Evolutionary conservation across 2,888 invertebrate genomes (phyloP).

Genomic region (Orthonychiurus folsomi): DNA sequence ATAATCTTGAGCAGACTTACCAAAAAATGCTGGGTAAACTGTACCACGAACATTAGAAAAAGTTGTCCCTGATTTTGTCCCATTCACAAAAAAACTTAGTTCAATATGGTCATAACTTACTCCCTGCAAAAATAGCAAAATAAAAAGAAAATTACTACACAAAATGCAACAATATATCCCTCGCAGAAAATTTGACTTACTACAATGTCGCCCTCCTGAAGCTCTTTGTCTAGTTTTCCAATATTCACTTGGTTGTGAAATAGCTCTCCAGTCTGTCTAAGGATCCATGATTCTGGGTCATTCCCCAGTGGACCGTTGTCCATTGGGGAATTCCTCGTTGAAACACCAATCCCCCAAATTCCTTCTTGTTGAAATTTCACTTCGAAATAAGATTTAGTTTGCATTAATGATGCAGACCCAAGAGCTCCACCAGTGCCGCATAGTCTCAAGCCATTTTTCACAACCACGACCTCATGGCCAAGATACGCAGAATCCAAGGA

Average conservation of each 20-base stretch:
- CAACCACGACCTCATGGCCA: conserved; percentile 89
- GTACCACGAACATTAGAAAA: conserved; percentile 81
- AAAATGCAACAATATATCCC: conserved; percentile 11
- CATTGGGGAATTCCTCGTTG: conserved; percentile 76
- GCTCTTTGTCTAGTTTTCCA: conserved; percentile 56
- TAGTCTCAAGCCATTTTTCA: conserved; percentile 83
- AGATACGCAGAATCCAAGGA: conserved; percentile 35
- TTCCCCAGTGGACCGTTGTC: conserved; percentile 78
- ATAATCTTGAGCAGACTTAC: conserved; percentile 49
- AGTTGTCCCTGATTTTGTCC: conserved; percentile 72
- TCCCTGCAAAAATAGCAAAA: conserved; percentile 52
- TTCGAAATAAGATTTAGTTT: conserved; percentile 97
- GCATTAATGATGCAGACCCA: conserved; percentile 86
- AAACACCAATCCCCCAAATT: conserved; percentile 90
- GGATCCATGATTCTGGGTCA: conserved; percentile 85
- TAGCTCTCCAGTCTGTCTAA: conserved; percentile 80
- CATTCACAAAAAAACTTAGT: conserved; percentile 88
- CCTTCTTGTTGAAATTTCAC: conserved; percentile 90
- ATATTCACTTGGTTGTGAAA: conserved; percentile 73
- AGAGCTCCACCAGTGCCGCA: conserved; percentile 94
- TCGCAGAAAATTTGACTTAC: conserved; percentile 45
- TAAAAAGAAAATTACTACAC: conserved; percentile 11
- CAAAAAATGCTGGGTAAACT: conserved; percentile 84
- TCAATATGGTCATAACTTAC: conserved; percentile 93
- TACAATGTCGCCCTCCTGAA: conserved; percentile 87